Conservation (phyloP, 2,888 invertebrate genomes). For the Mamestra brassicae region DNA sequence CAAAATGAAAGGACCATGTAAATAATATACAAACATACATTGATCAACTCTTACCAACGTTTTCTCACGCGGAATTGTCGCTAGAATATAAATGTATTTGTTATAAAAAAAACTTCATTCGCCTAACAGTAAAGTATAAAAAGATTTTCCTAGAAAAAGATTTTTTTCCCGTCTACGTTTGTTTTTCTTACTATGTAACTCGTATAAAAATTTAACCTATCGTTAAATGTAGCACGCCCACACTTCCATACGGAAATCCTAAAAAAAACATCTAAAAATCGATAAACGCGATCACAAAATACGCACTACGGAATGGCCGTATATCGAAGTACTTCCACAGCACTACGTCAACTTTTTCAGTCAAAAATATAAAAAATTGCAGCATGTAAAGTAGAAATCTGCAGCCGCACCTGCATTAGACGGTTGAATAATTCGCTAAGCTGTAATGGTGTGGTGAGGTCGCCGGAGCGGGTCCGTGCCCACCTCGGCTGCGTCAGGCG, state of each 20-base stretch:
- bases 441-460: slow-evolving; percentile 67
- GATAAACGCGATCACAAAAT: slow-evolving; percentile 11
- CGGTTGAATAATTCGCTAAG: slow-evolving; percentile 78
- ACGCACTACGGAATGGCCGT: slow-evolving; percentile 3
- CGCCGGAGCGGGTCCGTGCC: slow-evolving; percentile 57
- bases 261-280: neutral
- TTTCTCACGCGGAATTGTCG: neutral
- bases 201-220: neutral
- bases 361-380: neutral
- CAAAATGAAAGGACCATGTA: slow-evolving; percentile 6
- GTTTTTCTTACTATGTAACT: no score
- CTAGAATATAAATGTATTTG: neutral
- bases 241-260: neutral
- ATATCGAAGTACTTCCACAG: no score
- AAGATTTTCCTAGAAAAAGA: neutral
- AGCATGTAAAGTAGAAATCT: slow-evolving; percentile 18
- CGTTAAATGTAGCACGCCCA: neutral
- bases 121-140: no score
- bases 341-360: slow-evolving; percentile 13
- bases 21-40: neutral
- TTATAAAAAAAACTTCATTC: neutral
- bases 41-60: neutral
- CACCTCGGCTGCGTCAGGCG: slow-evolving; percentile 65
- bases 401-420: slow-evolving; percentile 73
- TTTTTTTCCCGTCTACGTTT: neutral